Evolutionary conservation across 1,140 invertebrate genomes (phyloP), one percentile per base, ranked within the genome.

Genomic region (Batillaria attramentaria): DNA sequence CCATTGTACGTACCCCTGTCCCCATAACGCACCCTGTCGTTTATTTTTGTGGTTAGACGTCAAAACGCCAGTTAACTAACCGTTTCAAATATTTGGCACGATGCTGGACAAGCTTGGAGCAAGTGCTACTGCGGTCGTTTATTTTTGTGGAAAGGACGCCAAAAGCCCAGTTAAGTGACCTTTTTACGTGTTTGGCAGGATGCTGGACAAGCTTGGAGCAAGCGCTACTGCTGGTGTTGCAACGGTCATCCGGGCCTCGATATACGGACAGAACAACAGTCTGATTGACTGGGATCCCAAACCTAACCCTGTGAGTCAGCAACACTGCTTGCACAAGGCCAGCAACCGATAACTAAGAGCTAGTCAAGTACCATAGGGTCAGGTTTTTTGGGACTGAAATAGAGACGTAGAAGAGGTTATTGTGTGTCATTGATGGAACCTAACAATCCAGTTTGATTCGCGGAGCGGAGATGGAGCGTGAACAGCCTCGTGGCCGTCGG

Each of bases 161-260:
- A 10, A 60, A 28, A 10, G 20, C 5, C 33, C 6, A 60, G 20
- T 31, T n/a, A 8, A 62, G 10, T 1, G n/a, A n/a, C 10, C 8
- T 8, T 18, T 28, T 2, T 62, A 1, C 13, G 3, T 62, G n/a
- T 1, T 62, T 35, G 28, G 50, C n/a, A 74, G 42, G 43, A 54
- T 42, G 72, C 35, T 74, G 41, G 72, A 74, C 72, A 74, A 74
- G 20, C 50, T 74, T 39, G 72, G 72, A 2, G 43, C 57, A 20
- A 33, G 41, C 28, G 41, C 72, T 57, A 50, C 33, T 33, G 35
- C 35, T n/a, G 72, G 72, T 24, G 43, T 74, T n/a, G 31, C 50
- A 35, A 31, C 24, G 35, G 72, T 74, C 33, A 35, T 74, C 16
- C 42, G 72, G 3, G 43, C 50, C 16, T 20, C 20, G n/a, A 54